Conservation (phyloP, 2,888 invertebrate species). For the Oscheius myriophilus region DNA sequence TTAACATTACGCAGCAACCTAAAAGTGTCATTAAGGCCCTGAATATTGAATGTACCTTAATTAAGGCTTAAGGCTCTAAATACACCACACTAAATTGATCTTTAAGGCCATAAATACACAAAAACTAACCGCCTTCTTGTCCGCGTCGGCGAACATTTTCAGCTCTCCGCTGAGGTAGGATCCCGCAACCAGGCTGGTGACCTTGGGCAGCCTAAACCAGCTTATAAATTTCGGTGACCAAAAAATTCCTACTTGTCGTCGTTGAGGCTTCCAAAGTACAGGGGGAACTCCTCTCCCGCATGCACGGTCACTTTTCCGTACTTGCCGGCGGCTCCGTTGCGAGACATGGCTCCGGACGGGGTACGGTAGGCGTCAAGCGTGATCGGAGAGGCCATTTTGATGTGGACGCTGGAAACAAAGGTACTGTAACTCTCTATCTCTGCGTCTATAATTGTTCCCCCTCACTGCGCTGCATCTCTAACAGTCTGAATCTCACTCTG, state of each 20-base stretch:
- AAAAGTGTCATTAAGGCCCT: too few relatives aligned
- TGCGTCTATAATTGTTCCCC: too few relatives aligned
- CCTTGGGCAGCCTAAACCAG: conserved; percentile 71
- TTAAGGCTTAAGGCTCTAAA: not conserved
- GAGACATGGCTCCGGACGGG: conserved; percentile 77
- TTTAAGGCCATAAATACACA: not conserved
- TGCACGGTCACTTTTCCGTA: conserved; percentile 74
- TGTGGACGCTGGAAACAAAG: conserved; percentile 68
- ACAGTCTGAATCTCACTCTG: too few relatives aligned
- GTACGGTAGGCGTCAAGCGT: conserved; percentile 82
- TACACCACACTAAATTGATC: not conserved
- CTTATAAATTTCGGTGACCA: not conserved
- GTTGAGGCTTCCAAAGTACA: conserved; percentile 83
- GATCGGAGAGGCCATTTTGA: conserved; percentile 81
- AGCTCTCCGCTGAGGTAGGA: conserved; percentile 38
- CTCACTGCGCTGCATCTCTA: too few relatives aligned
- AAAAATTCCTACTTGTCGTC: conserved; percentile 82
- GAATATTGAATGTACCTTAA: too few relatives aligned
- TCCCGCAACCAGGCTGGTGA: conserved; percentile 34
- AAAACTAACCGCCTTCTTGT: conserved; percentile 1
- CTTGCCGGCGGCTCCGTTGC: conserved; percentile 77
- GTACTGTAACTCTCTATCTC: too few relatives aligned
- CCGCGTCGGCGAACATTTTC: conserved; percentile 26
- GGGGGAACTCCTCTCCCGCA: conserved; percentile 78
- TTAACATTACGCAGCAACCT: too few relatives aligned